A percentile compares a stretch with the other conserved stretches of the same genome.
Evolutionary conservation across 1,140 invertebrate species (phyloP).

Genomic region (Armadillidium nasatum): DNA sequence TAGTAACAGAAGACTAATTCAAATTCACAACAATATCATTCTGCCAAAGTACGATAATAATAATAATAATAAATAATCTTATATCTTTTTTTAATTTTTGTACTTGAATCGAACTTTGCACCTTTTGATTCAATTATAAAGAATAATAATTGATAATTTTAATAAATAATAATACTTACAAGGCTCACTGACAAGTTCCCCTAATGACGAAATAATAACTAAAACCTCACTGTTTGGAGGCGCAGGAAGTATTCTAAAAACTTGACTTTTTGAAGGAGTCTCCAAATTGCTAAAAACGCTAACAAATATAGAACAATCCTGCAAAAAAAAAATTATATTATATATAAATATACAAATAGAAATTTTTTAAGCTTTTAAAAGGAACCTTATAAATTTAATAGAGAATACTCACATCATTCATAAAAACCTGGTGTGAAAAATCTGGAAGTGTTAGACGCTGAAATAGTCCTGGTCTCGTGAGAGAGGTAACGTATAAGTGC

Average conservation of each 20-base stretch:
- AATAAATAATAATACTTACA: too few relatives aligned
- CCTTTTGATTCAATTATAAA: too few relatives aligned
- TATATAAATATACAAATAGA: background rate
- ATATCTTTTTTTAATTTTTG: too few relatives aligned
- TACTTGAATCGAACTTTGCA: too few relatives aligned
- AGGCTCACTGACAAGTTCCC: slow-evolving; percentile 36
- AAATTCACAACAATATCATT: too few relatives aligned
- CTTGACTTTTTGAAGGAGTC: slow-evolving; percentile 69
- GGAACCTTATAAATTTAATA: too few relatives aligned
- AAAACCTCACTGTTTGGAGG: slow-evolving; percentile 23
- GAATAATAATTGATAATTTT: too few relatives aligned
- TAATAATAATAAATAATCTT: too few relatives aligned
- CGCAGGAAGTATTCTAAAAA: slow-evolving; percentile 60
- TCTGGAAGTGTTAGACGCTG: slow-evolving; percentile 57
- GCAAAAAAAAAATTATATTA: slow-evolving; percentile 12
- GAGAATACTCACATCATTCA: slow-evolving; percentile 34
- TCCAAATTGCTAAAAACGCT: slow-evolving; percentile 84
- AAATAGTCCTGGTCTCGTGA: slow-evolving; percentile 76
- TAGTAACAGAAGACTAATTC: too few relatives aligned
- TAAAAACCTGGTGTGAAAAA: slow-evolving; percentile 42
- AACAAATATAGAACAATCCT: slow-evolving; percentile 77
- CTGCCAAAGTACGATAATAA: too few relatives aligned
- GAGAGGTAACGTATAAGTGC: slow-evolving; percentile 73
- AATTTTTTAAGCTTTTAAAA: background rate
- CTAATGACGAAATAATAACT: slow-evolving; percentile 29